Conservation (phyloP, 2,797 vertebrate genomes). For the Sciaenops ocellatus region DNA sequence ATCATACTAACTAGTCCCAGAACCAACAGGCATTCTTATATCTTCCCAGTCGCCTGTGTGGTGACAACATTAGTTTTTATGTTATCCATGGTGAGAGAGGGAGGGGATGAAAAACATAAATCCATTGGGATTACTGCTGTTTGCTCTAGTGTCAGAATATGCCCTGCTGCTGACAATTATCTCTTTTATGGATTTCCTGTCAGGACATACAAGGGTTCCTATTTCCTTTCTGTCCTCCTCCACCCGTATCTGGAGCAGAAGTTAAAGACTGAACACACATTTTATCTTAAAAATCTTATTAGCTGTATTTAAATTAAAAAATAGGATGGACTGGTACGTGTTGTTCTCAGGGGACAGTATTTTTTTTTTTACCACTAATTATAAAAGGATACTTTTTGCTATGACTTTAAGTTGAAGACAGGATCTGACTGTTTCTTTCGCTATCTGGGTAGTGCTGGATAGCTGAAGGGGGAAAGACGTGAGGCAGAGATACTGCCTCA, state of each 20-base stretch:
- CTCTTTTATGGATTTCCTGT: slow-evolving; percentile 57
- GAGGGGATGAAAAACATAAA: slow-evolving; percentile 11
- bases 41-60: background rate
- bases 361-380: background rate
- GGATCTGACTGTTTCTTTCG: too few relatives aligned
- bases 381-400: background rate
- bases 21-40: background rate
- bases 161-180: slow-evolving; percentile 33
- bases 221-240: slow-evolving; percentile 30
- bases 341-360: background rate
- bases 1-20: background rate
- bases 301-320: too few relatives aligned
- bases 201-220: slow-evolving; percentile 21
- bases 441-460: background rate
- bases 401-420: too few relatives aligned
- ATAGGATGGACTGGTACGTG: background rate
- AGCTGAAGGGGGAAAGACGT: background rate
- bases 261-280: background rate
- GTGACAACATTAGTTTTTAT: slow-evolving; percentile 11
- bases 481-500: background rate
- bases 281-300: background rate
- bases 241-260: background rate
- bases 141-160: slow-evolving; percentile 28
- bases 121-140: background rate
- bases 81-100: slow-evolving; percentile 4